These are phyloP conservation scores for Elegia similella DNA, from an alignment of 2,888 invertebrate species.

Conservation along the genomic window DNA sequence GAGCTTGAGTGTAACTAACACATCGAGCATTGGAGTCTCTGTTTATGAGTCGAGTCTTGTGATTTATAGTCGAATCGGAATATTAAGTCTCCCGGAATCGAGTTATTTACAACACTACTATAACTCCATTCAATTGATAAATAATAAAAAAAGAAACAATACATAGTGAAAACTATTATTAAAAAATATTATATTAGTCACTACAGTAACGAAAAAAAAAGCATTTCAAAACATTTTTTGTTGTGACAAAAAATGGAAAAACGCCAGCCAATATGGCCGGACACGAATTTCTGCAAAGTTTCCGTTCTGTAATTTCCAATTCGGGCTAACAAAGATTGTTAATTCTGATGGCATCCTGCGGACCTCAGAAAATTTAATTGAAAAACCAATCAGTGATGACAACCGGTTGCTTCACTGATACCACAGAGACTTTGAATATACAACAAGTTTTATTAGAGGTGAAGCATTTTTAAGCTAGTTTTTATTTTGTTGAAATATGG, in stretches of 20 bases:
- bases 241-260: not conserved
- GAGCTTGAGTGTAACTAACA: no score
- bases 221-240: not conserved
- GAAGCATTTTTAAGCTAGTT: not conserved
- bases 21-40: no score
- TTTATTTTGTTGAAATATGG: not conserved
- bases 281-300: not conserved
- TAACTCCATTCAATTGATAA: no score
- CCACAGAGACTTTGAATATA: not conserved
- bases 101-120: no score
- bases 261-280: not conserved
- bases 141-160: no score
- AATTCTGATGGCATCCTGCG: conserved; percentile 20
- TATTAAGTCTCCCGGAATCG: no score
- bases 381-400: conserved; percentile 50
- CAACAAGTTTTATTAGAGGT: not conserved
- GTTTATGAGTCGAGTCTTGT: no score
- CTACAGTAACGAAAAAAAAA: no score
- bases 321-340: conserved; percentile 14
- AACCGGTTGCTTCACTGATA: conserved; percentile 25
- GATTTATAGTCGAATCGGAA: no score
- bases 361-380: conserved; percentile 45
- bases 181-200: no score
- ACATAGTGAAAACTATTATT: no score
- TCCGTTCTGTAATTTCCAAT: conserved; percentile 7